Evolutionary conservation across 2,888 invertebrate species (phyloP), one percentile per base, ranked within the genome.

Genomic region (Coelopa pilipes): DNA sequence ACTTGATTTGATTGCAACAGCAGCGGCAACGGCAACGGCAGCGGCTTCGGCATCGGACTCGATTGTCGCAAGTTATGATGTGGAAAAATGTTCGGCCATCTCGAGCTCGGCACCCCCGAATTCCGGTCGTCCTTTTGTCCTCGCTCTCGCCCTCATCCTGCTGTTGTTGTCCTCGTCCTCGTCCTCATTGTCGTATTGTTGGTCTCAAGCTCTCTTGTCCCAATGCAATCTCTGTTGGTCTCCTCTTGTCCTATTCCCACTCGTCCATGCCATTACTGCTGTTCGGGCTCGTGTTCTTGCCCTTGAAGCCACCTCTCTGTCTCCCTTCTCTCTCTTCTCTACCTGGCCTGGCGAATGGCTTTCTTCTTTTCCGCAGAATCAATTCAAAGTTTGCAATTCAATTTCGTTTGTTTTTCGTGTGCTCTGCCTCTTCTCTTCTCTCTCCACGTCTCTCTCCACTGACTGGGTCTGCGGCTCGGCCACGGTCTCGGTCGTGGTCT

Each of bases 41-140:
- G n/a, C n/a, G n/a, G n/a, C n/a, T n/a, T n/a, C n/a, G n/a, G n/a
- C 34, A 34, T 34, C 24, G 19, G n/a, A 76, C 80, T 81, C 80
- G 81, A 82, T 83, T 81, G 82, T 34, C 55, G 82, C 84, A 84
- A 81, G 81, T 82, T 84, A 83, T 83, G 84, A 83, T 78, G 82
- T 80, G 81, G 67, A 68, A 55, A 17, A 55, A 59, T 19, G 19
- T 21, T 46, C 17, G 17, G 17, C 45, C 7, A 49, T 71, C 10
- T 45, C 34, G 11, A 17, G 53, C 46, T 49, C 19, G 9, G 17
- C 15, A 60, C 9, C 1, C 47, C 53, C n/a, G 15, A 49, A 46
- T 34, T 55, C 21, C 57, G n/a, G 24, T 70, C 50, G 60, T 34
- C 62, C 47, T 70, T 59, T 49, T 49, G 46, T 15, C n/a, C 50